Base-by-base conservation (phyloP, 2,888 invertebrate genomes). In the Timandra comae region DNA sequence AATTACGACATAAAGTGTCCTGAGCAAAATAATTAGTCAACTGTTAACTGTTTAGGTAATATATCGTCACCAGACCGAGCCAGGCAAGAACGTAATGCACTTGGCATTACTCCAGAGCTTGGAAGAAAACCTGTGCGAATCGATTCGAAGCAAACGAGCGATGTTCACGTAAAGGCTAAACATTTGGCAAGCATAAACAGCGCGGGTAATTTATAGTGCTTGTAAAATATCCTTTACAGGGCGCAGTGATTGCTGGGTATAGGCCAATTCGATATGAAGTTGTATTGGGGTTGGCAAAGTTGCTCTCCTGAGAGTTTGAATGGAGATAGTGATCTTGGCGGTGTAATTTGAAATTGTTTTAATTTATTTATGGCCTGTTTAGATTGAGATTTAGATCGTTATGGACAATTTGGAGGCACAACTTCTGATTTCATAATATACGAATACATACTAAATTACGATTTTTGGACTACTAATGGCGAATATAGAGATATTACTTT, bases 91-190 rank as follows among this genome's bases (percentile, higher is more conserved):
- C 47, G 36, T 38, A 51, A 51, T 58, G 54, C 58, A 52, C 49
- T 56, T 63, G 62, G 62, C 56, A 30, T 7, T 7, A 12, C 12
- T 53, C 62, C 62, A 63, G 38, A 23, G 27, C 11, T 27, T 12
- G 49, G 46, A 52, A 59, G 56, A 52, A 56, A 61, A 60, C 58
- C 59, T 49, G 49, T 55, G 58, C 50, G 50, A 56, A 60, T 60
- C 57, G 58, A 60, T 60, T 50, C 29, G 36, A 34, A 41, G 41
- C 35, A 16, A 36, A 32, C 29, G 35, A 45, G 33, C 29, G 9
- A 29, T 31, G 40, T 30, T 35, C 34, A 33, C 35, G 30, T 42
- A 33, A 38, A 41, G 41, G 43, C 36, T 33, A 39, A 24, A 35
- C 35, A 45, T 41, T 45, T 45, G 44, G 41, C 44, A 45, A 37